These are phyloP conservation scores for Drosophila dunni DNA, from an alignment of 1,140 invertebrate genomes.

Conservation along the genomic window DNA sequence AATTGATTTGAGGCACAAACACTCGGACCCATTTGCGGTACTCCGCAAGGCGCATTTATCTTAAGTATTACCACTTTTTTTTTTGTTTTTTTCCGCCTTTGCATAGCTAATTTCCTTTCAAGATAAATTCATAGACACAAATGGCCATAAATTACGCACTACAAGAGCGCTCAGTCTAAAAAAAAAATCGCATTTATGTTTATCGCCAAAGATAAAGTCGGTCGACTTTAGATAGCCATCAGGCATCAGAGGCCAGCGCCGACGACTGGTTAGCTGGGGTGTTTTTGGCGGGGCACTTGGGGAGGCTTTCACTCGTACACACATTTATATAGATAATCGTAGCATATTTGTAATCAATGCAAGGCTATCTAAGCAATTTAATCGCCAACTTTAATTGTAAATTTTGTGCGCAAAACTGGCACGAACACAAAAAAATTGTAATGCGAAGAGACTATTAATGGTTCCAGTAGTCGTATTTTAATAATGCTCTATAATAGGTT, in stretches of 20 bases:
- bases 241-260: slow-evolving; percentile 36
- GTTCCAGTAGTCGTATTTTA: slow-evolving; percentile 54
- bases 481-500: slow-evolving; percentile 71
- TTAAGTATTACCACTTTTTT: slow-evolving; percentile 35
- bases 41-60: slow-evolving; percentile 52
- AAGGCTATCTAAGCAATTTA: slow-evolving; percentile 73
- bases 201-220: slow-evolving; percentile 64
- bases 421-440: slow-evolving; percentile 20
- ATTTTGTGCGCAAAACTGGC: slow-evolving; percentile 61
- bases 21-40: slow-evolving; percentile 55
- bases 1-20: slow-evolving; percentile 63
- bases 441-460: slow-evolving; percentile 11
- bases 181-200: slow-evolving; percentile 62
- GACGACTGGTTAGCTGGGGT: not conserved
- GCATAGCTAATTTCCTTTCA: slow-evolving; percentile 77
- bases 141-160: slow-evolving; percentile 79
- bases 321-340: slow-evolving; percentile 28
- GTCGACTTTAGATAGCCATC: slow-evolving; percentile 63
- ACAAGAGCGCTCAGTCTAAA: slow-evolving; percentile 26
- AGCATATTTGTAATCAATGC: slow-evolving; percentile 66
- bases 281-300: not conserved
- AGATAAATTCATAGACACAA: slow-evolving; percentile 72
- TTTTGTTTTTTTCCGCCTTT: slow-evolving; percentile 35
- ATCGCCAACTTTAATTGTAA: slow-evolving; percentile 80
- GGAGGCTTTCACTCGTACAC: slow-evolving; percentile 64